Conservation (phyloP, 2,888 invertebrate species). For the Xanthia togata region DNA sequence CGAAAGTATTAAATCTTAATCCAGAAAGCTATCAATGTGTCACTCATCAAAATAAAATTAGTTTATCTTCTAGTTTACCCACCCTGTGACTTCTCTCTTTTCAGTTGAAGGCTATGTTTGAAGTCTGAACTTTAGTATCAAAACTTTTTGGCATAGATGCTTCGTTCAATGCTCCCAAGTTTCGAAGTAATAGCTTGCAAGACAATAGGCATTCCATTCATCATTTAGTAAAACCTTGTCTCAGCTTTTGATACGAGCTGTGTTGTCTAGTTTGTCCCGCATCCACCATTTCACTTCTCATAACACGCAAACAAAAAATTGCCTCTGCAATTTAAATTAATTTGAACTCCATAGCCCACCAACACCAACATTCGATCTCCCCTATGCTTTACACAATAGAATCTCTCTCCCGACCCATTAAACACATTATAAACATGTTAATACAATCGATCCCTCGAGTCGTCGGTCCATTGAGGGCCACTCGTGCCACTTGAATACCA, state of each 20-base stretch:
- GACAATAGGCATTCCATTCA: background rate
- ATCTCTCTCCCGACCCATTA: conserved; percentile 68
- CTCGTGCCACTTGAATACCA: conserved; percentile 48
- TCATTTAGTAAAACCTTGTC: background rate
- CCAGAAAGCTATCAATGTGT: conserved; percentile 34
- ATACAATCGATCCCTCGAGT: conserved; percentile 53
- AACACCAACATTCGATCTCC: conserved; percentile 45
- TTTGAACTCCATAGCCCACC: conserved; percentile 23
- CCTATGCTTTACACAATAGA: conserved; percentile 64
- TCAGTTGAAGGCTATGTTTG: background rate
- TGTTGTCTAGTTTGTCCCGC: background rate
- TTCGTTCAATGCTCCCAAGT: background rate
- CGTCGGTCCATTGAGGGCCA: conserved; percentile 31
- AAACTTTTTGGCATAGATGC: background rate
- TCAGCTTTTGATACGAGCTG: background rate
- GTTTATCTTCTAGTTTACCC: background rate
- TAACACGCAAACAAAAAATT: conserved; percentile 1
- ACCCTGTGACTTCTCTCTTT: conserved; percentile 6
- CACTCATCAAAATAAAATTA: conserved; percentile 12
- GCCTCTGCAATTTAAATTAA: conserved; percentile 44
- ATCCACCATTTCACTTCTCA: background rate
- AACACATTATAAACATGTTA: conserved; percentile 63
- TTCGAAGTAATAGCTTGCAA: background rate
- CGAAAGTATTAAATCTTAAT: conserved; percentile 8
- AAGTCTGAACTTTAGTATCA: background rate